Evolutionary conservation across 2,888 invertebrate species (phyloP).

Genomic region (Laspeyria flexula): DNA sequence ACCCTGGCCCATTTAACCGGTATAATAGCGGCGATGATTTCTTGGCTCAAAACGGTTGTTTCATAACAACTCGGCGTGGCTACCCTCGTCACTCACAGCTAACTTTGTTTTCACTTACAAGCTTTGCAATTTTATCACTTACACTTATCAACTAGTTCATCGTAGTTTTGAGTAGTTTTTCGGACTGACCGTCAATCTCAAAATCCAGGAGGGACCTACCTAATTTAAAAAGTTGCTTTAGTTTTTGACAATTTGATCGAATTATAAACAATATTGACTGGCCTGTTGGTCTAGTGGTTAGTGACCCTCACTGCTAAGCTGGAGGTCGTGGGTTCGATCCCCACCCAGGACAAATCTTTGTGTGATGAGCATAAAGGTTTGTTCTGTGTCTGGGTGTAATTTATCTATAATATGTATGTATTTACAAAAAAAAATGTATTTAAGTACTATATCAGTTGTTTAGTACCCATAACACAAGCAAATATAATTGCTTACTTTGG

Average conservation of each 20-base stretch:
- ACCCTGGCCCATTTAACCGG: conserved; percentile 56
- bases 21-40: conserved; percentile 77
- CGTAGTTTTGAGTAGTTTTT: conserved; percentile 26
- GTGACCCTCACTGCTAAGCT: too few relatives aligned
- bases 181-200: conserved; percentile 12
- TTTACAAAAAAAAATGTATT: too few relatives aligned
- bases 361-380: too few relatives aligned
- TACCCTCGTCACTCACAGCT: conserved; percentile 69
- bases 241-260: background rate
- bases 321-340: too few relatives aligned
- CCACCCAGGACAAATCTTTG: too few relatives aligned
- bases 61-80: conserved; percentile 69
- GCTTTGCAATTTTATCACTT: conserved; percentile 38
- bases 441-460: too few relatives aligned
- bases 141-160: conserved; percentile 21
- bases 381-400: too few relatives aligned
- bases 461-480: too few relatives aligned
- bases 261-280: too few relatives aligned
- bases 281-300: too few relatives aligned
- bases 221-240: background rate
- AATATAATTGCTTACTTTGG: too few relatives aligned
- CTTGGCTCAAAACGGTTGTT: conserved; percentile 70
- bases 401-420: too few relatives aligned
- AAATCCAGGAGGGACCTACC: conserved; percentile 8
- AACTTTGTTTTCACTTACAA: conserved; percentile 72